These are phyloP conservation scores for Lycaena phlaeas DNA, from an alignment of 2,888 invertebrate genomes.

Conservation along the genomic window DNA sequence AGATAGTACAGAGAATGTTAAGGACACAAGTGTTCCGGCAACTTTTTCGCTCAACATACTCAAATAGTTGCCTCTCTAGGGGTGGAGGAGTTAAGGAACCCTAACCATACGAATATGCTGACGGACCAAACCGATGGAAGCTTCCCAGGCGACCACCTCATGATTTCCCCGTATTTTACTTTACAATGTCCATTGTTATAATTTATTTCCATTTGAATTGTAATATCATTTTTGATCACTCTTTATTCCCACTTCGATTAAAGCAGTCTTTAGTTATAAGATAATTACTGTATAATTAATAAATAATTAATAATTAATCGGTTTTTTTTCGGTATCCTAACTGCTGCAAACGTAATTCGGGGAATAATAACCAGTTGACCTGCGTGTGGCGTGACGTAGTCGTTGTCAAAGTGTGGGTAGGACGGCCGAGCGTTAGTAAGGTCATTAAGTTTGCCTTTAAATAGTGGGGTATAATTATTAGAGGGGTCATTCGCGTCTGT, in stretches of 20 bases:
- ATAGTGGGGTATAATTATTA: too few species aligned
- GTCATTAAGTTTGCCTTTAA: too few species aligned
- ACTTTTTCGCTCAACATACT: background rate
- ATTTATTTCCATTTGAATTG: background rate
- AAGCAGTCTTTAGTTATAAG: background rate
- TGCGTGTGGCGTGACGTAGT: too few species aligned
- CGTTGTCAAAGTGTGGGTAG: too few species aligned
- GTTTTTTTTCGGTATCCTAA: background rate
- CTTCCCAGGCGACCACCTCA: too few species aligned
- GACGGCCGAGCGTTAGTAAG: too few species aligned
- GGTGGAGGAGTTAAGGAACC: background rate
- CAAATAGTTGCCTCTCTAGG: slow-evolving; percentile 1
- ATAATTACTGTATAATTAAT: too few species aligned
- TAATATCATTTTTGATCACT: background rate
- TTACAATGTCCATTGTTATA: background rate
- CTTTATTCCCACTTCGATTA: background rate
- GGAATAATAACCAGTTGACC: too few species aligned
- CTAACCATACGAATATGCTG: too few species aligned
- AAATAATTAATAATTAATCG: background rate
- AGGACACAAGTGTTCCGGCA: background rate
- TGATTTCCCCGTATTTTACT: background rate
- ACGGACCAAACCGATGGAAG: too few species aligned
- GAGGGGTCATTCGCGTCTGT: too few species aligned
- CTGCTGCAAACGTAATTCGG: background rate
- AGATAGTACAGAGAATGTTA: too few species aligned